Evolutionary conservation across 2,113 vertebrate species (phyloP), one percentile per base, ranked within the genome.

Genomic region (Calypte anna): DNA sequence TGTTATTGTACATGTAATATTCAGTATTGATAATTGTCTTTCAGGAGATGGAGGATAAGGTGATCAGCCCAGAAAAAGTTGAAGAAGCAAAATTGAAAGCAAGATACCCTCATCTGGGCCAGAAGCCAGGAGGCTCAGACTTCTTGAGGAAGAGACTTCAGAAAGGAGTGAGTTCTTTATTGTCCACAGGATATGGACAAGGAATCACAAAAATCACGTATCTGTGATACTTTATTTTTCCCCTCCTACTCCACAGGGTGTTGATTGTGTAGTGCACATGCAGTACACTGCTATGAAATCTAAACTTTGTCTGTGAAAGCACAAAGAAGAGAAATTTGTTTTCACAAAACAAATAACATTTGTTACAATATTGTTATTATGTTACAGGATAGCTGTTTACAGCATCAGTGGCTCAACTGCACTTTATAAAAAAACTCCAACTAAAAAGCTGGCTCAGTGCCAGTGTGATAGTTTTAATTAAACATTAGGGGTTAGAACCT

Each of bases 81-180:
- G 99, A 99, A 98, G 99, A 99, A 98, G 99, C 98, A 66, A 99
- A 99, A 89, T 97, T 99, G 96, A 99, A 99, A 98, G 97, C 98
- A 96, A 98, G 98, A 92, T 99, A 99, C 69, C 99, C 99, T 97
- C 98, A 99, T 94, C 97, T 99, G 95, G 99, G 99, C 82, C 98
- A 99, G 86, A 99, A 99, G 91, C 99, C 99, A 25, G 99, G 99
- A 68, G 99, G 99, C 48, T 99, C 99, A 3, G 99, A 99, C 93
- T 98, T 99, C 96, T 98, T 99, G 94, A 98, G 99, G 95, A 99
- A 99, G 97, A 98, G 99, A 77, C 98, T 99, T 78, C 99, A 99
- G 93, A 99, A 99, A 96, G 99, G 99, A 97, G 99, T 99, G 97
- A 99, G 98, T 98, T 83, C 28, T 96, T 88, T 40, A 25, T n/a